Conservation (phyloP, 1,140 invertebrate genomes). For the Neodiprion fabricii region DNA sequence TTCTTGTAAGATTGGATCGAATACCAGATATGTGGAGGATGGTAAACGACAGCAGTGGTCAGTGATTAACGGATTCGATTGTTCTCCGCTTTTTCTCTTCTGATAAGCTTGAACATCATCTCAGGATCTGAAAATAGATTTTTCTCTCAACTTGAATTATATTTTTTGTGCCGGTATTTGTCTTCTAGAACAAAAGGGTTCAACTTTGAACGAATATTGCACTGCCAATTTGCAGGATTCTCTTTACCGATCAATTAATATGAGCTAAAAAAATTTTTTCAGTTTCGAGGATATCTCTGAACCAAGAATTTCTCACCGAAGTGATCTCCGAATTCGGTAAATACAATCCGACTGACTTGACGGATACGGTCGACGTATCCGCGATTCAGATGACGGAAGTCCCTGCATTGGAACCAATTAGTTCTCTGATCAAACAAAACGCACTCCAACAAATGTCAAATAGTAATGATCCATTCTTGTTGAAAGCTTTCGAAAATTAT, state of each 20-base stretch:
- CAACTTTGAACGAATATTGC: not conserved
- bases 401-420: not conserved
- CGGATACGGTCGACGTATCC: constrained; percentile 31
- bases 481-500: constrained; percentile 54
- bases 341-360: constrained; percentile 27
- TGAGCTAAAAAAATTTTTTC: constrained; percentile 11
- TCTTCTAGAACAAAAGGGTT: constrained; percentile 3
- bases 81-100: not conserved
- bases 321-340: constrained; percentile 47
- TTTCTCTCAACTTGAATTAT: not conserved
- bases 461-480: constrained; percentile 55
- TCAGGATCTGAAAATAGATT: not conserved
- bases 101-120: not conserved
- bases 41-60: constrained; percentile 31
- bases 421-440: constrained; percentile 40
- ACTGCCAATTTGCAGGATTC: constrained; percentile 4
- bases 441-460: constrained; percentile 47
- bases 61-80: constrained; percentile 26
- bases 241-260: not conserved
- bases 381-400: constrained; percentile 16
- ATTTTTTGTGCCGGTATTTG: not conserved
- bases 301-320: constrained; percentile 45
- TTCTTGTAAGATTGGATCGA: constrained; percentile 53
- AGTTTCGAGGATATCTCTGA: constrained; percentile 46
- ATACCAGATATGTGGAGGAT: constrained; percentile 53